Base-by-base conservation (phyloP, 2,888 invertebrate species). In the Plebejus argus region DNA sequence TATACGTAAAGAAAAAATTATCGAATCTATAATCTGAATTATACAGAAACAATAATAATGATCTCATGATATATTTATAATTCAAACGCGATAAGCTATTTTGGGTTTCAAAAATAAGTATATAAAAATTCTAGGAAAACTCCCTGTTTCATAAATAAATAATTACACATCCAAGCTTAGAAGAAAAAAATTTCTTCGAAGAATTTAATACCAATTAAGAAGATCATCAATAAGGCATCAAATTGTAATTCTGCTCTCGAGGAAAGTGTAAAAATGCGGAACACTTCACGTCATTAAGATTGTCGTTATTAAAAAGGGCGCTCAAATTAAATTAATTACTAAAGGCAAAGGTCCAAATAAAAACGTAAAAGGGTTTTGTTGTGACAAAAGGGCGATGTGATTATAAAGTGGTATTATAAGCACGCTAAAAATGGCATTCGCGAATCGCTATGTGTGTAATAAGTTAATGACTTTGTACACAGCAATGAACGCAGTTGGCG, bases 311-410 rank as follows among this genome's bases (percentile, higher is more conserved):
- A 39, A 72, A 72, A 72, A 72, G 49, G 72, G 72, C 20, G 72
- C 39, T 10, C 23, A 72, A 72, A 72, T 72, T 45, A 72, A 72
- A 72, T 72, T 72, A 49, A 72, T 72, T 72, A 72, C 49, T 49
- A 45, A 72, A 72, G 49, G 72, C 23, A 23, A 49, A 72, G 49
- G 72, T 72, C 72, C 4, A 72, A 72, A 72, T 72, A 45, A 45
- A 45, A 23, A 72, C 49, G 18, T 45, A 12, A 45, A 23, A 72
- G 45, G 49, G 45, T 72, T 72, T 72, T 33, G 66, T 18, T 61
- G 23, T 61, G 20, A 61, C 28, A 66, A 66, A 66, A 28, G 28
- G 66, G 66, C 6, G 18, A 66, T 66, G 28, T 28, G 66, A 66
- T 66, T 33, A 66, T 18, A 33, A 33, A 33, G 28, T 28, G 66